These are phyloP conservation scores for Poeciliopsis turrubarensis DNA, from an alignment of 2,113 vertebrate genomes.

Conservation along the genomic window DNA sequence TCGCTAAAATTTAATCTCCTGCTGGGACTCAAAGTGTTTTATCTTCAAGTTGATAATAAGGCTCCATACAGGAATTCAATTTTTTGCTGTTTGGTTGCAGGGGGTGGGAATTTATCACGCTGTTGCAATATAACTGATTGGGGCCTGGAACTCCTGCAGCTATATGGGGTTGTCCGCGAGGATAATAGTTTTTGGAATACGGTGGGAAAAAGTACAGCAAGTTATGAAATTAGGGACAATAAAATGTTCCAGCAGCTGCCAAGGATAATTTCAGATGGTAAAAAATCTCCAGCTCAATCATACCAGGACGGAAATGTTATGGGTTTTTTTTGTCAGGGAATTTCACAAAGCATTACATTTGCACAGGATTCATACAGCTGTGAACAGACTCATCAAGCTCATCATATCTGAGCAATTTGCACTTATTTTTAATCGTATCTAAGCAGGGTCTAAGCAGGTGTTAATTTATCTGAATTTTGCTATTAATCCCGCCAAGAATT, in stretches of 20 bases:
- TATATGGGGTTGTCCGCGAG: background rate
- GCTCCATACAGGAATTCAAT: conserved; percentile 33
- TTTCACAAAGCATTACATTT: background rate
- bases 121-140: background rate
- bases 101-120: conserved; percentile 20
- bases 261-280: background rate
- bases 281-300: background rate
- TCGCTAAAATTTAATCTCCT: conserved; percentile 43
- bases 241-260: background rate
- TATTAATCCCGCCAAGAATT: no score
- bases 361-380: background rate
- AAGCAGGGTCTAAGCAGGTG: no score
- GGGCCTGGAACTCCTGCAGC: conserved; percentile 15
- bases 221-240: conserved; percentile 5
- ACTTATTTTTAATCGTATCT: no score
- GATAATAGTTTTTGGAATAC: conserved; percentile 4
- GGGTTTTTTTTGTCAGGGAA: no score
- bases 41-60: conserved; percentile 39
- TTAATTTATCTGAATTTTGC: no score
- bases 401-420: no score
- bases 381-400: background rate
- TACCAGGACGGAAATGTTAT: no score
- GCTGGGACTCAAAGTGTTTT: conserved; percentile 36
- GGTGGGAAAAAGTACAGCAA: background rate
- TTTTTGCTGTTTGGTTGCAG: conserved; percentile 17